These are phyloP conservation scores for Chelon labrosus DNA, from an alignment of 2,797 vertebrate genomes.

Conservation along the genomic window DNA sequence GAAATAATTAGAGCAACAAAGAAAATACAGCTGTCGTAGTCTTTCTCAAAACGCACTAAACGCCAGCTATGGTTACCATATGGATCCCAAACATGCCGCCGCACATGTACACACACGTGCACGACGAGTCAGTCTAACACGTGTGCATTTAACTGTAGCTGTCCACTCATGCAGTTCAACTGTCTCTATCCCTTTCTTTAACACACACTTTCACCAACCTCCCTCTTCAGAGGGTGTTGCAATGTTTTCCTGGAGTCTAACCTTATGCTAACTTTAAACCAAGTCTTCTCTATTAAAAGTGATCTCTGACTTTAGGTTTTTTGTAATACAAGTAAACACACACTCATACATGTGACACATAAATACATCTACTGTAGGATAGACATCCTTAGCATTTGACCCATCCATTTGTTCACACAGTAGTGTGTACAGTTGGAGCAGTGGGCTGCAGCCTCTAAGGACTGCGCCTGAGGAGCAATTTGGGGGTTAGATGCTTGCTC, in stretches of 20 bases:
- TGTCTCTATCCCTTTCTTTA: not conserved
- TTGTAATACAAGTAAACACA: not conserved
- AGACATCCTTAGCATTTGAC: no score
- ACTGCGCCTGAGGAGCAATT: no score
- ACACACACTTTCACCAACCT: not conserved
- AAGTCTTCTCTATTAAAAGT: not conserved
- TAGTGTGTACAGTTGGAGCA: no score
- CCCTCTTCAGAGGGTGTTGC: not conserved
- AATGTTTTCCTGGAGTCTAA: not conserved
- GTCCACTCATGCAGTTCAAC: not conserved
- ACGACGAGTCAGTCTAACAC: slow-evolving; percentile 1
- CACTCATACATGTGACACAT: not conserved
- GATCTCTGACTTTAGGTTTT: no score
- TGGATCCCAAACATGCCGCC: slow-evolving; percentile 30
- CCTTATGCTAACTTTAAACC: not conserved
- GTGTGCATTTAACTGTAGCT: not conserved
- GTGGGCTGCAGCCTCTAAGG: no score
- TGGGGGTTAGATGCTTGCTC: no score
- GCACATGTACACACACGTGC: slow-evolving; percentile 17
- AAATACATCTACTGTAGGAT: no score
- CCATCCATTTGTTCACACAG: no score
- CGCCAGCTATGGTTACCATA: slow-evolving; percentile 52
- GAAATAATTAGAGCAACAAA: slow-evolving; percentile 71
- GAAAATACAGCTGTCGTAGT: slow-evolving; percentile 72
- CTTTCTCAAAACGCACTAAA: slow-evolving; percentile 22